Conservation (phyloP, 2,113 vertebrate genomes). For the Sitta europaea region DNA sequence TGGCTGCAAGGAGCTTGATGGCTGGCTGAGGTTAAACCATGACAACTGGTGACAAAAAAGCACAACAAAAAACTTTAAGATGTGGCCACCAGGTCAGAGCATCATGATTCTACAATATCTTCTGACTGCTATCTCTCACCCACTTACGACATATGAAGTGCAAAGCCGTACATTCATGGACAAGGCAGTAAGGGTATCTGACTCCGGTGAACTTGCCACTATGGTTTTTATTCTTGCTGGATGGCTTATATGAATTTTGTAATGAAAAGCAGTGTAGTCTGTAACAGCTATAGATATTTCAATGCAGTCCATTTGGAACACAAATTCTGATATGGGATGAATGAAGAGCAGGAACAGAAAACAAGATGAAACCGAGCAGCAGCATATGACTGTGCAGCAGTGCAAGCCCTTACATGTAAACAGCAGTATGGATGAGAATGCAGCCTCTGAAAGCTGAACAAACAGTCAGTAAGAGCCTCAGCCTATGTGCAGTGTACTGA, state of each 20-base stretch:
- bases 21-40: neutral
- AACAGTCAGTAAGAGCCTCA: neutral
- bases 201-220: neutral
- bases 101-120: neutral
- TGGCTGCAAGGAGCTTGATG: accelerated
- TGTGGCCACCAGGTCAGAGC: neutral
- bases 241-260: neutral
- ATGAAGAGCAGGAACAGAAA: neutral
- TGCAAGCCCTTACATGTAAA: neutral
- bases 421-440: neutral
- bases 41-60: neutral
- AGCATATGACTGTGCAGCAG: neutral
- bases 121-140: neutral
- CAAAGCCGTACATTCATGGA: neutral
- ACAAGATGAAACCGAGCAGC: neutral
- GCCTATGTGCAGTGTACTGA: neutral
- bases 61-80: neutral
- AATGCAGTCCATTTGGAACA: neutral
- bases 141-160: neutral
- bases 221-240: neutral
- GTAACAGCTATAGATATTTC: neutral
- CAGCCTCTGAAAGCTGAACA: neutral
- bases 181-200: neutral
- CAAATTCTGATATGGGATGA: neutral
- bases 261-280: neutral